Evolutionary conservation across 2,888 invertebrate species (phyloP).

Genomic region (Nymphalis urticae): DNA sequence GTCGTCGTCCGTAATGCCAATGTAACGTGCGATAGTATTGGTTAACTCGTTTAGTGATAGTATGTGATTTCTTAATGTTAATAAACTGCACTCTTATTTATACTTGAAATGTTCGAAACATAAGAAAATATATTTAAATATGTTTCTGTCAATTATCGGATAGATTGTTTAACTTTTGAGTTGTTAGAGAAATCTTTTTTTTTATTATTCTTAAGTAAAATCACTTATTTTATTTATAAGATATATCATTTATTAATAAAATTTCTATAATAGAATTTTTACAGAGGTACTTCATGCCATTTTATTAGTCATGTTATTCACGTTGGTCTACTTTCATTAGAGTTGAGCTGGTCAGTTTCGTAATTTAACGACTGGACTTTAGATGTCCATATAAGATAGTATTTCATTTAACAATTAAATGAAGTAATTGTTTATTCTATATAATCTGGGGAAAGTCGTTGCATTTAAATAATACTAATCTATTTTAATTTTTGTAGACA

Average conservation of each 20-base stretch:
- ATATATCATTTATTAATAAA: not conserved
- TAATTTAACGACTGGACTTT: not conserved
- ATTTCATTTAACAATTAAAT: not conserved
- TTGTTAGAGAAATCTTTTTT: too few relatives aligned
- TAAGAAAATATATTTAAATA: too few relatives aligned
- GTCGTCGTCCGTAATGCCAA: conserved; percentile 33
- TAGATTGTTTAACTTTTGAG: too few relatives aligned
- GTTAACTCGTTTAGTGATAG: conserved; percentile 23
- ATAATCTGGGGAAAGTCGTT: too few relatives aligned
- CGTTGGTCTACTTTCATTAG: conserved; percentile 26
- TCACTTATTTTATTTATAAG: too few relatives aligned
- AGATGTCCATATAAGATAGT: not conserved
- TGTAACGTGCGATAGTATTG: conserved; percentile 14
- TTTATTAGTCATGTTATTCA: not conserved
- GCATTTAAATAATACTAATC: too few relatives aligned
- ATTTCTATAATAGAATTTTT: not conserved
- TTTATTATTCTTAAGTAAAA: too few relatives aligned
- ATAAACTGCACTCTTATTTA: not conserved
- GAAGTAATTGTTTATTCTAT: not conserved
- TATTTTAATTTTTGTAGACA: too few relatives aligned
- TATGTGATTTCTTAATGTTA: conserved; percentile 9
- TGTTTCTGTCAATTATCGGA: too few relatives aligned
- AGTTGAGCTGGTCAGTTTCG: not conserved
- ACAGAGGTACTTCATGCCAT: not conserved
- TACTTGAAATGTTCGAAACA: not conserved